These are phyloP conservation scores for Passer montanus DNA, from an alignment of 2,113 vertebrate genomes.

Conservation along the genomic window DNA sequence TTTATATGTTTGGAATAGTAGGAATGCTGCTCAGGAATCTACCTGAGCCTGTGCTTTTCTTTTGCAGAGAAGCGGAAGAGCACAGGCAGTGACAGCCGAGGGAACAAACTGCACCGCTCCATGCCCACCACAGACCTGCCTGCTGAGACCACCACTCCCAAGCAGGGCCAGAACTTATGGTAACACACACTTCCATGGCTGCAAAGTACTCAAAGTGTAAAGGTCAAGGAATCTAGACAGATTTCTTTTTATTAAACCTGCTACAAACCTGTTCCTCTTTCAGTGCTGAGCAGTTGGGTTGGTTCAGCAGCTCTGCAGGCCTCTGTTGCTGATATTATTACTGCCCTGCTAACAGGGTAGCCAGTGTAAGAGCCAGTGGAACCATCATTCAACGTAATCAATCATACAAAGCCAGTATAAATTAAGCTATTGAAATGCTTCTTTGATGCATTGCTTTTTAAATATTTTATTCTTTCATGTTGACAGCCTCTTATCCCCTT, in stretches of 20 bases:
- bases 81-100: slow-evolving; percentile 72
- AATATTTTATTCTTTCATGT: background rate
- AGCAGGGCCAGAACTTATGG: slow-evolving; percentile 97
- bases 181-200: slow-evolving; percentile 40
- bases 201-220: background rate
- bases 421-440: background rate
- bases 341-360: background rate
- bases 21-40: background rate
- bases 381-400: background rate
- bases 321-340: background rate
- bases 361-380: background rate
- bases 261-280: background rate
- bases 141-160: slow-evolving; percentile 88
- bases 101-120: slow-evolving; percentile 73
- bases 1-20: background rate
- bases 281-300: background rate
- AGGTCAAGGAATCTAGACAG: background rate
- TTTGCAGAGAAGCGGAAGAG: slow-evolving; percentile 75
- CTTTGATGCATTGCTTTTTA: background rate
- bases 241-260: background rate
- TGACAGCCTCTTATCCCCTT: background rate
- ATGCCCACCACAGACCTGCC: slow-evolving; percentile 67
- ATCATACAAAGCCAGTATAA: background rate
- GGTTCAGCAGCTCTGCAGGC: background rate
- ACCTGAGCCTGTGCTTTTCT: background rate